Evolutionary conservation across 1,140 invertebrate genomes (phyloP).

Genomic region (Pogonomyrmex barbatus): DNA sequence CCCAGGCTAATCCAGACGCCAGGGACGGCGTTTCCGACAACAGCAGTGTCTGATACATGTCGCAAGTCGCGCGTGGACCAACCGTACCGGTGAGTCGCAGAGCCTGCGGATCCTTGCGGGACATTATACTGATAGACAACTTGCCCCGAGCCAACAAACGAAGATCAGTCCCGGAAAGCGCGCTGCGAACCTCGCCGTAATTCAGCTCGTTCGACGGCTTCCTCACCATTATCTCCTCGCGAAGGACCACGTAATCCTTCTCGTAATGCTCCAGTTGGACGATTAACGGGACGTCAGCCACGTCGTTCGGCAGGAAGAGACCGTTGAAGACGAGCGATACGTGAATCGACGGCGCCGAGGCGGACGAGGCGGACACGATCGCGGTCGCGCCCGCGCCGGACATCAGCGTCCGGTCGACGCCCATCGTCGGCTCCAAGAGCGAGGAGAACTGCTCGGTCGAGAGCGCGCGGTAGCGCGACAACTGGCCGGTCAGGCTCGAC

Average conservation of each 20-base stretch:
- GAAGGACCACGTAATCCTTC: conserved; percentile 90
- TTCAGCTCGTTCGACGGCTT: conserved; percentile 92
- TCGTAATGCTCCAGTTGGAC: conserved; percentile 90
- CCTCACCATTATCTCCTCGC: conserved; percentile 89
- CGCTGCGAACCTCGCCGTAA: conserved; percentile 90
- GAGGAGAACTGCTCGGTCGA: conserved; percentile 94
- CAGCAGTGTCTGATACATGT: conserved; percentile 91
- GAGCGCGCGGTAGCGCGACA: conserved; percentile 90
- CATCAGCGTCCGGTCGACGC: conserved; percentile 84
- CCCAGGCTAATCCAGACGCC: conserved; percentile 91
- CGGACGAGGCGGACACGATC: conserved; percentile 92
- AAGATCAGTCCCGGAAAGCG: conserved; percentile 90
- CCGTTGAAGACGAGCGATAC: conserved; percentile 94
- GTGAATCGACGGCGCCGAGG: conserved; percentile 92
- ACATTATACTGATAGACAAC: conserved; percentile 89
- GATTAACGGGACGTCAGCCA: conserved; percentile 89
- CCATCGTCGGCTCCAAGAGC: conserved; percentile 89
- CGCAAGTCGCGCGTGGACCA: conserved; percentile 91
- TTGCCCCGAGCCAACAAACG: conserved; percentile 90
- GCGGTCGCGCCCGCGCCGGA: conserved; percentile 93
- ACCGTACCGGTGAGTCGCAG: conserved; percentile 89
- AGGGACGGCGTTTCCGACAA: conserved; percentile 83
- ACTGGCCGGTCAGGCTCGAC: conserved; percentile 89
- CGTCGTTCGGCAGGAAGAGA: conserved; percentile 89
- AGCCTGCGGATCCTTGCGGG: conserved; percentile 87